Evolutionary conservation across 2,797 vertebrate genomes (phyloP).

Genomic region (Huso huso): DNA sequence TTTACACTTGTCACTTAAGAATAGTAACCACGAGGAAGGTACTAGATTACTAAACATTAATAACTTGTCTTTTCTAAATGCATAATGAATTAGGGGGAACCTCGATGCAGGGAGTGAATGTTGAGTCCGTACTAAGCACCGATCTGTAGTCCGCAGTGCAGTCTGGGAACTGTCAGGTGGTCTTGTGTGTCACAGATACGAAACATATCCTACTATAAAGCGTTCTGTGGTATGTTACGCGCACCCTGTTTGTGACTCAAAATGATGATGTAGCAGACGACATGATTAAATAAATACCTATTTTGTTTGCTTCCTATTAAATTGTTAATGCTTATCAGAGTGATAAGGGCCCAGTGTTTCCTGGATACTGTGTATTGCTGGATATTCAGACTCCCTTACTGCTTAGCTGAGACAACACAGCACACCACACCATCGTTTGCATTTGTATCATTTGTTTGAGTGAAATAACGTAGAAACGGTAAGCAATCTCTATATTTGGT

Average conservation of each 20-base stretch:
- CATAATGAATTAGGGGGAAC: too few relatives aligned
- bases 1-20: too few relatives aligned
- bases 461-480: conserved; percentile 18
- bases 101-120: too few relatives aligned
- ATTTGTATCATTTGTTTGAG: conserved; percentile 7
- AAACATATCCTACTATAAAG: background rate
- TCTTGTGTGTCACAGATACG: conserved; percentile 18
- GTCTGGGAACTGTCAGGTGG: conserved; percentile 51
- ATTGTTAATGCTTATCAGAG: conserved; percentile 13
- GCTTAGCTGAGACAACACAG: too few relatives aligned
- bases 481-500: background rate
- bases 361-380: background rate
- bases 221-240: conserved; percentile 7
- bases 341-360: conserved; percentile 38
- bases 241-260: conserved; percentile 6
- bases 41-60: too few relatives aligned
- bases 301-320: conserved; percentile 8
- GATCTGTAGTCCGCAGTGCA: conserved; percentile 43
- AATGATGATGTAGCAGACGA: conserved; percentile 37
- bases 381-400: background rate
- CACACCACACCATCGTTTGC: background rate
- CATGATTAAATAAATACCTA: background rate
- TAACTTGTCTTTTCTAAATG: too few relatives aligned
- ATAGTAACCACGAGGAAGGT: too few relatives aligned
- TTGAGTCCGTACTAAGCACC: too few relatives aligned